A percentile compares a stretch with the other conserved stretches of the same genome.
Conservation (phyloP, 2,797 vertebrate genomes). For the Gadopsis bispinosus region DNA sequence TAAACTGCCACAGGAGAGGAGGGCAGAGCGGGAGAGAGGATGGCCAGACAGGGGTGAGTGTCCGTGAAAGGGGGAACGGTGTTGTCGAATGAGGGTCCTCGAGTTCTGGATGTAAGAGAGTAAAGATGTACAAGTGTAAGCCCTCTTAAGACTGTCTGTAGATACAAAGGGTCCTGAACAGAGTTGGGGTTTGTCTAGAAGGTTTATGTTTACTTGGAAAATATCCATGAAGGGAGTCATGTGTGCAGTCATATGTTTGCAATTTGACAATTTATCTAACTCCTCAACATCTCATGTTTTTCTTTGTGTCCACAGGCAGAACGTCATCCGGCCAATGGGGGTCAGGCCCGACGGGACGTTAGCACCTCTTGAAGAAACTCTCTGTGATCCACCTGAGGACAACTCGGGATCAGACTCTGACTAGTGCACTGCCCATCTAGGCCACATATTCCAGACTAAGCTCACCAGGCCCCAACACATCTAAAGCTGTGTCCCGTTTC, state of each 20-base stretch:
- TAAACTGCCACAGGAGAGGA: constrained; percentile 89
- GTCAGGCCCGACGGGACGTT: constrained; percentile 94
- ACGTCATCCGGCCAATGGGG: constrained; percentile 96
- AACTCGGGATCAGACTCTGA: constrained; percentile 92
- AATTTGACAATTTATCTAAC: neutral
- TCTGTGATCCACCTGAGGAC: constrained; percentile 84
- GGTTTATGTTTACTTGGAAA: constrained; percentile 9
- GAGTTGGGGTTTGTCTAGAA: constrained; percentile 40
- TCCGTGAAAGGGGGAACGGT: constrained; percentile 49
- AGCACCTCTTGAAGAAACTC: constrained; percentile 92
- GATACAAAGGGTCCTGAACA: constrained; percentile 60
- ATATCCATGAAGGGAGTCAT: neutral
- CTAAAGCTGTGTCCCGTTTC: constrained; percentile 58
- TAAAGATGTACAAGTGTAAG: constrained; percentile 75
- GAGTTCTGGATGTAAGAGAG: constrained; percentile 72
- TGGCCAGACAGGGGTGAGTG: constrained; percentile 68
- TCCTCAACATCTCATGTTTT: neutral
- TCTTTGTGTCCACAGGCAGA: constrained; percentile 88
- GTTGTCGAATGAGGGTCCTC: constrained; percentile 77
- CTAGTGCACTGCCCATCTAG: constrained; percentile 72
- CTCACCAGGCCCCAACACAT: constrained; percentile 49
- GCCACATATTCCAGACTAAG: constrained; percentile 65
- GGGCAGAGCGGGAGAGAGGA: constrained; percentile 50
- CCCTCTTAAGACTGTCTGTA: constrained; percentile 54
- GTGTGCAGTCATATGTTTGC: neutral